These are phyloP conservation scores for Andrena minutula DNA, from an alignment of 2,888 invertebrate genomes.

Conservation along the genomic window DNA sequence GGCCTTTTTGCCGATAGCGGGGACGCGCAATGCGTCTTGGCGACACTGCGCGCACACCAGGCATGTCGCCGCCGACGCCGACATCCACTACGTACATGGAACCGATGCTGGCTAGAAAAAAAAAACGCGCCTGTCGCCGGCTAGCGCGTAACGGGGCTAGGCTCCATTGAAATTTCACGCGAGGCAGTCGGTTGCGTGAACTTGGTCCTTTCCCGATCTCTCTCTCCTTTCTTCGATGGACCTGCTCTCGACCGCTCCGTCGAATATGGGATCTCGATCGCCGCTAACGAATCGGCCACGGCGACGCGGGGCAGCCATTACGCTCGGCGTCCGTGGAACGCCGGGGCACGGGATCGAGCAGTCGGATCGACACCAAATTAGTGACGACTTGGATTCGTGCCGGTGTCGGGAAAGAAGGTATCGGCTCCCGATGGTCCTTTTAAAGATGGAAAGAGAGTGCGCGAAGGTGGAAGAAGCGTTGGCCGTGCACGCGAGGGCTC, in stretches of 20 bases:
- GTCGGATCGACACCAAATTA: slow-evolving; percentile 64
- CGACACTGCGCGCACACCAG: slow-evolving; percentile 70
- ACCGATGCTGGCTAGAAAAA: slow-evolving; percentile 55
- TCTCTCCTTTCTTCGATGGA: not conserved
- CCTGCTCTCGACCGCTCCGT: not conserved
- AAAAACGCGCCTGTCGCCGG: slow-evolving; percentile 43
- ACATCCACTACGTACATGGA: slow-evolving; percentile 61
- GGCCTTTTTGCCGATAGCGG: slow-evolving; percentile 74
- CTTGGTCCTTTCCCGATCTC: not conserved
- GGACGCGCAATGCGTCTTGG: slow-evolving; percentile 81
- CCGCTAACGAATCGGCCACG: not conserved
- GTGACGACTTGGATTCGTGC: slow-evolving; percentile 62
- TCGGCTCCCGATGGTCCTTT: slow-evolving; percentile 52
- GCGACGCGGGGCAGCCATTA: slow-evolving; percentile 3
- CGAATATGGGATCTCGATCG: not conserved
- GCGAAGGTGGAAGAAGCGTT: slow-evolving; percentile 50
- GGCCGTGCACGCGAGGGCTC: slow-evolving; percentile 78
- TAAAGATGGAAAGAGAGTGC: slow-evolving; percentile 43
- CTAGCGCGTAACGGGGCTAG: slow-evolving; percentile 30
- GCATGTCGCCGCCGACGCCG: slow-evolving; percentile 51
- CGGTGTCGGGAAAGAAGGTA: slow-evolving; percentile 47
- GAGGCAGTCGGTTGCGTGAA: not conserved
- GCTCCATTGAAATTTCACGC: slow-evolving; percentile 51
- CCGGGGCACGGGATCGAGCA: slow-evolving; percentile 19
- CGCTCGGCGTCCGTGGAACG: slow-evolving; percentile 5